Base-by-base conservation (phyloP, 35 echinoderm and acorn worm species). In the Ophiothrix spiculata region DNA sequence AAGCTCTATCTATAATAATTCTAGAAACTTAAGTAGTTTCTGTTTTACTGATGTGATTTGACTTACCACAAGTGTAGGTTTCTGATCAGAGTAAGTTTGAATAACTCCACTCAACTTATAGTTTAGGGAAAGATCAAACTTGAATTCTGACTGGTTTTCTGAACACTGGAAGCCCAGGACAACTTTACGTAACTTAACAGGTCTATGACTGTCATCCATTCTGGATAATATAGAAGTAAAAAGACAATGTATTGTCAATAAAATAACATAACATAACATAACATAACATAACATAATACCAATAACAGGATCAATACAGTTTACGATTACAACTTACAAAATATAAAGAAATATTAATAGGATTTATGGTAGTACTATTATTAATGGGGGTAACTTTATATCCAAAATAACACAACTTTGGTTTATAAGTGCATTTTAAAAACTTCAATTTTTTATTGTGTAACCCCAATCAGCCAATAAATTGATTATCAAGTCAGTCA, bases 11-110 rank as follows among this genome's bases (percentile, higher is more conserved):
- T n/a, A n/a, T n/a, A n/a, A n/a, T n/a, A n/a, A n/a, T n/a, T n/a
- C n/a, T n/a, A n/a, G n/a, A n/a, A n/a, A n/a, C n/a, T n/a, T n/a
- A n/a, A n/a, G n/a, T n/a, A n/a, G n/a, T n/a, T n/a, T n/a, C n/a
- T n/a, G n/a, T n/a, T n/a, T n/a, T n/a, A n/a, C n/a, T 75, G 19
- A 6, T 75, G 29, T 19, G 8, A 75, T 19, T 6, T 33, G 38
- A 75, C 92, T 90, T 86, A 94, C 92, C 92, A 94, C 92, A 41
- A 94, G 81, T 29, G 88, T 83, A 28, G 88, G 92, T 45, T 90
- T 94, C 31, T 90, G 86, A 34, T 94, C 88, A 21, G 92, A 81
- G 75, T 94, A 94, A 4, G 76, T 86, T 36, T 90, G 83, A 19
- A 94, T 90, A 21, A 94, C 85, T 60, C 88, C 88, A 82, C 92